phyloP scores from a whole-genome alignment of 2,797 vertebrate genomes.

The Chrysocyon brachyurus region DNA sequence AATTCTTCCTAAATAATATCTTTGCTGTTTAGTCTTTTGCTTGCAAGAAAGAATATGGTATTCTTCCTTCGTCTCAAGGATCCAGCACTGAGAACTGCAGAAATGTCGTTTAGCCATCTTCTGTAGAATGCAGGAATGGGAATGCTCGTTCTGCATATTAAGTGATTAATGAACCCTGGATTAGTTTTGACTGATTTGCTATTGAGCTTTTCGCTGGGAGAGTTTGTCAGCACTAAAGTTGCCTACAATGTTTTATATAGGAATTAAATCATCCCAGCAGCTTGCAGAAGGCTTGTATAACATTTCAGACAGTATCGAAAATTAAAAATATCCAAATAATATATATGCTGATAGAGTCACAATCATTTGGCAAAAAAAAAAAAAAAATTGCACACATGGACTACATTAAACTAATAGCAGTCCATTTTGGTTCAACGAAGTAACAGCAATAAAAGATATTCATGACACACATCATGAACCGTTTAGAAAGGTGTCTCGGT shows the following conservation, averaged over 20 bases:
- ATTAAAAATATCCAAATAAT: conserved; percentile 51
- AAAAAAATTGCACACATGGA: background rate
- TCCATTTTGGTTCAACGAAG: conserved; percentile 58
- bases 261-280: conserved; percentile 71
- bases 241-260: conserved; percentile 16
- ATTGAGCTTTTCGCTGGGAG: conserved; percentile 56
- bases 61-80: conserved; percentile 10
- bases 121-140: conserved; percentile 24
- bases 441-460: conserved; percentile 67
- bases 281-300: conserved; percentile 68
- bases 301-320: conserved; percentile 44
- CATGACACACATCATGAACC: background rate
- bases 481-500: conserved; percentile 68
- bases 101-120: background rate
- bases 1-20: background rate
- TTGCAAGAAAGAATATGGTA: background rate
- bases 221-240: conserved; percentile 61
- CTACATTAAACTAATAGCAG: conserved; percentile 55
- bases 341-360: background rate
- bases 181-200: conserved; percentile 78
- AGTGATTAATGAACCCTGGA: conserved; percentile 78
- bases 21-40: background rate
- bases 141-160: conserved; percentile 73
- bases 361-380: background rate
- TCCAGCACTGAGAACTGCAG: background rate